Evolutionary conservation across 2,888 invertebrate genomes (phyloP).

Genomic region (Keiferia lycopersicella): DNA sequence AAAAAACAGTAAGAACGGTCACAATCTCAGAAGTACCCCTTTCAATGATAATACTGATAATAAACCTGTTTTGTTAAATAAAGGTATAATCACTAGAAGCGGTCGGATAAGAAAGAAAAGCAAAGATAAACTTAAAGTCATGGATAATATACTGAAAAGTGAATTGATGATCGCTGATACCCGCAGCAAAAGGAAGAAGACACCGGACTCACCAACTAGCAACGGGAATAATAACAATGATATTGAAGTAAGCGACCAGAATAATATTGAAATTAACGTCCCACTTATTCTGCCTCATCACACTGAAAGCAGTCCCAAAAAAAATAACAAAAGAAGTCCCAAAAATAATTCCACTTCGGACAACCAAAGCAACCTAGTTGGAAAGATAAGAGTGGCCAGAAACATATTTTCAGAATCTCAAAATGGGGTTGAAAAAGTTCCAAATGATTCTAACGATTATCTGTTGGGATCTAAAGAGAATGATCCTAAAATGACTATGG

Average conservation of each 20-base stretch:
- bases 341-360: conserved; percentile 10
- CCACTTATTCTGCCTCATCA: conserved; percentile 12
- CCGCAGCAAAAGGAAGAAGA: conserved; percentile 33
- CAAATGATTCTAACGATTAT: conserved; percentile 25
- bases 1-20: not conserved
- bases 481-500: conserved; percentile 18
- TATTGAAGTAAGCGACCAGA: conserved; percentile 60
- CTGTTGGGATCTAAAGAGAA: not conserved
- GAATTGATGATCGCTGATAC: conserved; percentile 60
- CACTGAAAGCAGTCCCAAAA: conserved; percentile 14
- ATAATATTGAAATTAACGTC: conserved; percentile 34
- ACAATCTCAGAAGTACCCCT: conserved; percentile 8
- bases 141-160: conserved; percentile 62
- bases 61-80: conserved; percentile 32
- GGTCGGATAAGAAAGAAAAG: conserved; percentile 49
- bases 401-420: conserved; percentile 16
- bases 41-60: conserved; percentile 25
- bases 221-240: conserved; percentile 71
- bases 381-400: conserved; percentile 23
- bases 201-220: conserved; percentile 26
- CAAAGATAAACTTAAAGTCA: conserved; percentile 50
- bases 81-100: conserved; percentile 41
- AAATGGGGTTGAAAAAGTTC: conserved; percentile 22
- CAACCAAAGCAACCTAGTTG: conserved; percentile 7
- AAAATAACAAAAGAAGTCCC: conserved; percentile 12